A percentile compares a stretch with the other conserved stretches of the same genome.
phyloP scores from a whole-genome alignment of 2,888 invertebrate genomes.

The Sminthurinus aureus region DNA sequence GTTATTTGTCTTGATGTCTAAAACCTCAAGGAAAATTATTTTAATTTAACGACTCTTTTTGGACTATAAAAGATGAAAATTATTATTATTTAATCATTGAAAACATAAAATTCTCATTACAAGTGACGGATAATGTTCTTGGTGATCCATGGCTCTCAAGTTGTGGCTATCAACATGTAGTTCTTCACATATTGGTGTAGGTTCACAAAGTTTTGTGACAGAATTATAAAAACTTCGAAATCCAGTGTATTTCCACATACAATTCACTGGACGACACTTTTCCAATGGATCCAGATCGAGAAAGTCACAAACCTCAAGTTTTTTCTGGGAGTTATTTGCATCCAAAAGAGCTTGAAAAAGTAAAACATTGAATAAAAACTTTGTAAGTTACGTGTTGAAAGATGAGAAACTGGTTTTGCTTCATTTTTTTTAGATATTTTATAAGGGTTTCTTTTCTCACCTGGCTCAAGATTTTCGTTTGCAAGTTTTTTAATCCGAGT shows the following conservation, averaged over 20 bases:
- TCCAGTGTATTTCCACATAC: slow-evolving; percentile 20
- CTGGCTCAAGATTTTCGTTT: too few species aligned
- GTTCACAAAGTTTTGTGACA: background rate
- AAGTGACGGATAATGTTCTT: slow-evolving; percentile 17
- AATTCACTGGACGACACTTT: slow-evolving; percentile 19
- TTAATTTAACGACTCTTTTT: slow-evolving; percentile 1
- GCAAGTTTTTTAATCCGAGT: background rate
- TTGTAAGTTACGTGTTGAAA: too few species aligned
- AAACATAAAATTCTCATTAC: background rate
- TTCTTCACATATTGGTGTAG: slow-evolving; percentile 11
- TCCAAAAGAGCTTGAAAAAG: background rate
- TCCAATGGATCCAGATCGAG: slow-evolving; percentile 29
- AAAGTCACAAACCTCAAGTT: background rate
- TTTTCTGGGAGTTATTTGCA: background rate
- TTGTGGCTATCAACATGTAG: background rate
- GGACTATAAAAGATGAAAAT: background rate
- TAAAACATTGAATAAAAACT: background rate
- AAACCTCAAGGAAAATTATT: slow-evolving; percentile 11
- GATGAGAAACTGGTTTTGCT: too few species aligned
- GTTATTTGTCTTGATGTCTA: slow-evolving; percentile 11
- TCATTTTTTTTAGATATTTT: too few species aligned
- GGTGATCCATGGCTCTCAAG: background rate
- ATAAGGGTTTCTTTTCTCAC: too few species aligned
- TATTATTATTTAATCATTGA: background rate
- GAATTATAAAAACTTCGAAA: slow-evolving; percentile 21